These are phyloP conservation scores for Hippopotamus amphibius DNA, from an alignment of 2,113 vertebrate genomes.

Conservation along the genomic window DNA sequence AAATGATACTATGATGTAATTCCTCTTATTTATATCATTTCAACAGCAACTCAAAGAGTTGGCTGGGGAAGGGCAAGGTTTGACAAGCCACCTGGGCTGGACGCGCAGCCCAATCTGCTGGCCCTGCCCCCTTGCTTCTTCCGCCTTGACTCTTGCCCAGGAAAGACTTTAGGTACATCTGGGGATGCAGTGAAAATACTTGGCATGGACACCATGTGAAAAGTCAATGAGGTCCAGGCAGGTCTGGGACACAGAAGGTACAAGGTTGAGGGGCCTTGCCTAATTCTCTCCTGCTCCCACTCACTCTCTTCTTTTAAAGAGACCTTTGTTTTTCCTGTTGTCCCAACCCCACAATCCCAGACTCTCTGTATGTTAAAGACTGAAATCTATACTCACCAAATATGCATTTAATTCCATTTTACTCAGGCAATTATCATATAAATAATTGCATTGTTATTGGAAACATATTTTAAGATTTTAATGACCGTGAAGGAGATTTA, in stretches of 20 bases:
- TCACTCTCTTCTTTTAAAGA: not conserved
- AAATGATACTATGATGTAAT: not conserved
- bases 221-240: not conserved
- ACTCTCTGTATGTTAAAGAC: not conserved
- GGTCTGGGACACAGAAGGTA: not conserved
- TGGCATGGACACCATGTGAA: not conserved
- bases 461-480: constrained; percentile 78
- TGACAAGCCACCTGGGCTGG: not conserved
- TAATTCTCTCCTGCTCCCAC: not conserved
- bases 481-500: constrained; percentile 70
- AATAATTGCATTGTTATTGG: constrained; percentile 76
- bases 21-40: not conserved
- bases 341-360: not conserved
- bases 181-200: constrained; percentile 23
- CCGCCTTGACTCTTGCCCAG: not conserved
- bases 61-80: not conserved
- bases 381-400: constrained; percentile 64
- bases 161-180: not conserved
- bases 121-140: not conserved
- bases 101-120: not conserved
- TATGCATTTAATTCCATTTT: constrained; percentile 77
- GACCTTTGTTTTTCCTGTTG: not conserved
- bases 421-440: constrained; percentile 69
- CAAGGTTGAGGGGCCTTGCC: not conserved
- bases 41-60: not conserved